Evolutionary conservation across 1,140 invertebrate species (phyloP), one percentile per base, ranked within the genome.

Genomic region (Harpegnathos saltator): DNA sequence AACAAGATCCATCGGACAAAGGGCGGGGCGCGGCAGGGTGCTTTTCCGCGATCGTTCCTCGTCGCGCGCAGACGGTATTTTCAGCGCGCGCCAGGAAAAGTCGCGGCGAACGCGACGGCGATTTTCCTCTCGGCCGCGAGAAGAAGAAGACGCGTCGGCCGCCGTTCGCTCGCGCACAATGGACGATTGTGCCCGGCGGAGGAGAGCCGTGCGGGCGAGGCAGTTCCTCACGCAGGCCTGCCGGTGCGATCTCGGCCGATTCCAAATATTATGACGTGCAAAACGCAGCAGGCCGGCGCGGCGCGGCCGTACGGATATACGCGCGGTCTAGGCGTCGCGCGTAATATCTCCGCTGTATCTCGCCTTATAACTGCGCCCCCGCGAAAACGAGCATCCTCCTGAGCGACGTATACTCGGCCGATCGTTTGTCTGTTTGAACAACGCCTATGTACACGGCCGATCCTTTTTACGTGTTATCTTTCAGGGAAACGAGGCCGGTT

Each of bases 251-350:
- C 72, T 73, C 72, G 66, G 68, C 61, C 82, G 44, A 85, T 87
- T 88, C 88, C 86, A 91, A 91, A 91, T 91, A 91, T 91, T 91
- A 91, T 91, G 88, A 87, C 84, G 82, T 88, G 83, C 77, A 84
- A 87, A 83, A 85, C 72, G 80, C 68, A 22, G 56, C 72, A 74
- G 54, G 65, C 50, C 17, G n/a, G n/a, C n/a, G n/a, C n/a, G n/a
- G n/a, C n/a, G 48, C n/a, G 1, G 3, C 50, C 29, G 65, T 50
- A n/a, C 24, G 48, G 68, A 22, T 72, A 78, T 59, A 59, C 58
- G 24, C 59, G 4, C 26, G 54, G 29, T 33, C 29, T 33, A 22
- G 50, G 19, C 54, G 29, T n/a, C 29, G 33, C 15, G 22, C 72
- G 50, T 77, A 65, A 83, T 83, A 83, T 77, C 50, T 26, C 59